Percentiles rank a stretch among this genome's conserved stretches.
Conservation (phyloP, 2,797 vertebrate genomes). For the Lindbergichthys nudifrons region DNA sequence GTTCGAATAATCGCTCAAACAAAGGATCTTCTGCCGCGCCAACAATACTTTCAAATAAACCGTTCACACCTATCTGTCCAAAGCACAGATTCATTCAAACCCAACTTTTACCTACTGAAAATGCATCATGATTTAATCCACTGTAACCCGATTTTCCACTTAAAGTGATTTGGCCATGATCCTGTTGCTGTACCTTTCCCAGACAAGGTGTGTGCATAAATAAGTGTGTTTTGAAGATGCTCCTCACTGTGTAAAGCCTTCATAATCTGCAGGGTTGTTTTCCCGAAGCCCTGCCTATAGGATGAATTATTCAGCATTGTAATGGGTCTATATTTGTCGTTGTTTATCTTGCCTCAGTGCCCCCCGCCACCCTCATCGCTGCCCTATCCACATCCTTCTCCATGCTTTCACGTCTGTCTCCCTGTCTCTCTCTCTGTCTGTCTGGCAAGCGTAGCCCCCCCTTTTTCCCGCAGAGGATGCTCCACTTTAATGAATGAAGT, state of each 20-base stretch:
- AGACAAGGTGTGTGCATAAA: slow-evolving; percentile 48
- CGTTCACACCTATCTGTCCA: slow-evolving; percentile 27
- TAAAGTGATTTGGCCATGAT: slow-evolving; percentile 54
- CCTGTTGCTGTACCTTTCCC: slow-evolving; percentile 29
- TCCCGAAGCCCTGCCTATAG: slow-evolving; percentile 65
- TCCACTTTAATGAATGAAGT: slow-evolving; percentile 82
- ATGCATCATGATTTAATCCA: slow-evolving; percentile 45
- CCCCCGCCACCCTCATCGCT: slow-evolving; percentile 56
- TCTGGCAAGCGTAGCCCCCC: slow-evolving; percentile 40
- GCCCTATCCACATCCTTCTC: slow-evolving; percentile 61
- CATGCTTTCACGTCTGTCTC: slow-evolving; percentile 47
- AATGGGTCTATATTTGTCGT: slow-evolving; percentile 83
- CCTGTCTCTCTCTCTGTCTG: slow-evolving; percentile 36
- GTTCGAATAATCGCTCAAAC: slow-evolving; percentile 24
- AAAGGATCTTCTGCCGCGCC: slow-evolving; percentile 23
- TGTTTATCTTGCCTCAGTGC: slow-evolving; percentile 77
- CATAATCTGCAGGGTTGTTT: slow-evolving; percentile 67
- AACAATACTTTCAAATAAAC: slow-evolving; percentile 47
- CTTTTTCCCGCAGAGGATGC: slow-evolving; percentile 66
- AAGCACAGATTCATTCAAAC: slow-evolving; percentile 55
- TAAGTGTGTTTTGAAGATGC: slow-evolving; percentile 56
- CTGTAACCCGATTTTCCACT: slow-evolving; percentile 47
- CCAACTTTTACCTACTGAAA: slow-evolving; percentile 56
- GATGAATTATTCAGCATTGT: slow-evolving; percentile 83
- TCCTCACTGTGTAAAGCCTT: slow-evolving; percentile 48